A percentile compares a stretch with the other conserved stretches of the same genome.
Evolutionary conservation across 2,888 invertebrate species (phyloP).

Genomic region (Maniola hyperantus): DNA sequence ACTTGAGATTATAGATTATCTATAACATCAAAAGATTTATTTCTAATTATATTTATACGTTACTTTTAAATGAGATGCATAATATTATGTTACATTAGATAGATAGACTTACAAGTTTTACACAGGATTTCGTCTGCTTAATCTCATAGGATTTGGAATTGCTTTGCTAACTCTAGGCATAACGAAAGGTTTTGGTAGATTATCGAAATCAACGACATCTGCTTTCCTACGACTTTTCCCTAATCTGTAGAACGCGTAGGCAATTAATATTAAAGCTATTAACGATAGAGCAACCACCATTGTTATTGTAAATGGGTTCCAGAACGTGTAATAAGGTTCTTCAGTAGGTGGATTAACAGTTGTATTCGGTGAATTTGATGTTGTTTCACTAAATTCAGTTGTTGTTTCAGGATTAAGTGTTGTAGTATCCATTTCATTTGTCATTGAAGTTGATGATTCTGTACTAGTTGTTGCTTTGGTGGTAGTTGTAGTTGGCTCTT

Average conservation of each 20-base stretch:
- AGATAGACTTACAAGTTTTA: not conserved
- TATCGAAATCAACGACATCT: slow-evolving; percentile 38
- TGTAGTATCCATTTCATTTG: slow-evolving; percentile 18
- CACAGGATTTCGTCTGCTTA: slow-evolving; percentile 6
- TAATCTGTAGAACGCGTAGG: slow-evolving; percentile 45
- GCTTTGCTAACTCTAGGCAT: slow-evolving; percentile 43
- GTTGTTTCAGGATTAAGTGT: no score
- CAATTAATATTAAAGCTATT: slow-evolving; percentile 43
- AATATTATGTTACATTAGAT: not conserved
- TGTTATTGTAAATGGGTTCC: slow-evolving; percentile 50
- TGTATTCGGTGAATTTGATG: slow-evolving; percentile 6
- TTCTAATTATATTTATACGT: no score
- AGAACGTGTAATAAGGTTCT: slow-evolving; percentile 41
- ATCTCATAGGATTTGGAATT: slow-evolving; percentile 21
- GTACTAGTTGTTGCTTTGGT: slow-evolving; percentile 21
- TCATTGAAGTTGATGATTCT: not conserved
- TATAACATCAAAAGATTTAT: no score
- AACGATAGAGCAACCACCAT: slow-evolving; percentile 43
- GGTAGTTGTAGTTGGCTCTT: slow-evolving; percentile 2
- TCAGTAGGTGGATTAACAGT: slow-evolving; percentile 11
- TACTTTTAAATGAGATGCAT: not conserved
- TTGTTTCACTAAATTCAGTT: slow-evolving; percentile 11
- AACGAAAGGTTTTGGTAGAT: slow-evolving; percentile 39
- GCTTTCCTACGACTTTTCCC: slow-evolving; percentile 45
- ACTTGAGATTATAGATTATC: no score